These are phyloP conservation scores for Chloebia gouldiae DNA, from an alignment of 2,113 vertebrate genomes.

Conservation along the genomic window DNA sequence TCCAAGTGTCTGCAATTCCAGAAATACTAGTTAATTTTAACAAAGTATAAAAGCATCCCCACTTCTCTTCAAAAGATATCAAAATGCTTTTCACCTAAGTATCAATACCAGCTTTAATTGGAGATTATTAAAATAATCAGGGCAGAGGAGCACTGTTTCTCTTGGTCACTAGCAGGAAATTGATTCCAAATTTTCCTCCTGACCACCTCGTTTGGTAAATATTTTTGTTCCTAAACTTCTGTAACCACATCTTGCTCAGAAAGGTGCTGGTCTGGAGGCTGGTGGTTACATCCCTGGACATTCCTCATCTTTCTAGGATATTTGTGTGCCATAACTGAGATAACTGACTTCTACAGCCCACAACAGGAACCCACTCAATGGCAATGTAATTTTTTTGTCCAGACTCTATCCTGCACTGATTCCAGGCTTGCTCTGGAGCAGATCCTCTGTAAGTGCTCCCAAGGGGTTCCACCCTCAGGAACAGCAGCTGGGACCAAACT, in stretches of 20 bases:
- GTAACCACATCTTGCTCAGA: not conserved
- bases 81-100: not conserved
- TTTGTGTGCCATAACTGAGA: not conserved
- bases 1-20: constrained; percentile 88
- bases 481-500: not conserved
- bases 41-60: not conserved
- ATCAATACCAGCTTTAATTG: not conserved
- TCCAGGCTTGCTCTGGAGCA: not conserved
- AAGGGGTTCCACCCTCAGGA: not conserved
- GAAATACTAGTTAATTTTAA: constrained; percentile 28
- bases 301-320: not conserved
- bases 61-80: not conserved
- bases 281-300: too few species aligned
- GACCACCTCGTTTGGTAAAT: not conserved
- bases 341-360: not conserved
- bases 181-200: not conserved
- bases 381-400: rapidly evolving
- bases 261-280: not conserved
- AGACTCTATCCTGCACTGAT: not conserved
- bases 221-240: not conserved
- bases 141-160: not conserved
- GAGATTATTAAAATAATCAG: not conserved
- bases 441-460: not conserved
- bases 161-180: not conserved
- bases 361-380: not conserved